Conservation (phyloP, 2,888 invertebrate genomes). For the Volucella bombylans region DNA sequence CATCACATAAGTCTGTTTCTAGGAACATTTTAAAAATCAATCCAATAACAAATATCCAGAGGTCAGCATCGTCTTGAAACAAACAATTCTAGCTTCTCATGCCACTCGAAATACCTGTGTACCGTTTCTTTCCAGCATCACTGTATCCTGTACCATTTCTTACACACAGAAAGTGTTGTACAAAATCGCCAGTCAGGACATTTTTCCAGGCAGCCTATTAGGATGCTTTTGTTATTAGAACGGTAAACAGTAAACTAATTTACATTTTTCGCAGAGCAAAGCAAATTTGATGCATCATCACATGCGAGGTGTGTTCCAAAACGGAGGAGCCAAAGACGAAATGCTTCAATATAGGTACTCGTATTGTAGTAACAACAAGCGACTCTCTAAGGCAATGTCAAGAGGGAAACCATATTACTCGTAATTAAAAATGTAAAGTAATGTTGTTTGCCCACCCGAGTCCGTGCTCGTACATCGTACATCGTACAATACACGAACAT, state of each 20-base stretch:
- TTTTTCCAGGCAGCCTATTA: slow-evolving; percentile 10
- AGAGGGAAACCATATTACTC: not conserved
- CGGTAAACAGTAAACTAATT: slow-evolving; percentile 3
- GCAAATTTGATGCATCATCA: slow-evolving; percentile 9
- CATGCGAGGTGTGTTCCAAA: not conserved
- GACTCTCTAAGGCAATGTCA: not conserved
- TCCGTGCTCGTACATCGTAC: too few relatives aligned
- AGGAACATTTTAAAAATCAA: too few relatives aligned
- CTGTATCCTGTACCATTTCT: not conserved
- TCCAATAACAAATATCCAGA: too few relatives aligned
- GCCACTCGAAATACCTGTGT: too few relatives aligned
- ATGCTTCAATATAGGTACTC: not conserved
- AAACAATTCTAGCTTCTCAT: too few relatives aligned
- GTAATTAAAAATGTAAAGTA: not conserved
- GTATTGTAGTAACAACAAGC: too few relatives aligned
- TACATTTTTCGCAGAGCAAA: not conserved
- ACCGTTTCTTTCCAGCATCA: too few relatives aligned
- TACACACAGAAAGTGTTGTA: not conserved
- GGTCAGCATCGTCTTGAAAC: too few relatives aligned
- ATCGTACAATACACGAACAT: not conserved
- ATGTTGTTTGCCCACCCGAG: slow-evolving; percentile 4
- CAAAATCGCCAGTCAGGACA: slow-evolving; percentile 21
- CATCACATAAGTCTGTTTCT: too few relatives aligned
- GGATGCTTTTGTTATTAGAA: slow-evolving; percentile 16
- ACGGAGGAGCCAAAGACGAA: not conserved